A percentile compares a stretch with the other conserved stretches of the same genome.
Evolutionary conservation across 2,113 vertebrate genomes (phyloP).

Genomic region (Rhabdornis inornatus): DNA sequence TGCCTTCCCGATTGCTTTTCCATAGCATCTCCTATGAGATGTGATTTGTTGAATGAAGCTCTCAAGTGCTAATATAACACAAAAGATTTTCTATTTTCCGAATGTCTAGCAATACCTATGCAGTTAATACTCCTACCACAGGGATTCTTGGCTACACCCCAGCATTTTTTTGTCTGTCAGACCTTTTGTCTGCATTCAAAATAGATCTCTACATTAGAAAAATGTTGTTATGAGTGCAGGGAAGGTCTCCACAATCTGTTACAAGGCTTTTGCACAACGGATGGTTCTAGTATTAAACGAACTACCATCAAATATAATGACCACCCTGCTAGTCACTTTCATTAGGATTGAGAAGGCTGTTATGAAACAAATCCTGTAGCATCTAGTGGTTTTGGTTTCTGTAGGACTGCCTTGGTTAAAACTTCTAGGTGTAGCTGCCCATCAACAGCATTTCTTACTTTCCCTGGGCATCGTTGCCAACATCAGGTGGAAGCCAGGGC

Average conservation of each 20-base stretch:
- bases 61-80: neutral
- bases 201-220: neutral
- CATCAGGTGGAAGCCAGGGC: neutral
- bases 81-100: neutral
- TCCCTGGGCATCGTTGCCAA: neutral
- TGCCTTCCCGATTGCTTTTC: neutral
- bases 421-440: neutral
- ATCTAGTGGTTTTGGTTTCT: neutral
- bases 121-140: neutral
- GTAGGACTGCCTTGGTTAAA: neutral
- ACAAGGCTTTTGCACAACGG: neutral
- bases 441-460: neutral
- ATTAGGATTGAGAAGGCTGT: neutral
- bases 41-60: neutral
- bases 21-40: neutral
- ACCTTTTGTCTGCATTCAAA: neutral
- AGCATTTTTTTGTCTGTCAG: neutral
- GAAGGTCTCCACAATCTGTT: accelerated
- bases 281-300: neutral
- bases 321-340: neutral
- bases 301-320: neutral
- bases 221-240: neutral
- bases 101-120: neutral
- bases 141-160: neutral
- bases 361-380: neutral